Percentiles rank a stretch among this genome's conserved stretches.
phyloP scores from a whole-genome alignment of 2,113 vertebrate species.

The Aepyceros melampus region DNA sequence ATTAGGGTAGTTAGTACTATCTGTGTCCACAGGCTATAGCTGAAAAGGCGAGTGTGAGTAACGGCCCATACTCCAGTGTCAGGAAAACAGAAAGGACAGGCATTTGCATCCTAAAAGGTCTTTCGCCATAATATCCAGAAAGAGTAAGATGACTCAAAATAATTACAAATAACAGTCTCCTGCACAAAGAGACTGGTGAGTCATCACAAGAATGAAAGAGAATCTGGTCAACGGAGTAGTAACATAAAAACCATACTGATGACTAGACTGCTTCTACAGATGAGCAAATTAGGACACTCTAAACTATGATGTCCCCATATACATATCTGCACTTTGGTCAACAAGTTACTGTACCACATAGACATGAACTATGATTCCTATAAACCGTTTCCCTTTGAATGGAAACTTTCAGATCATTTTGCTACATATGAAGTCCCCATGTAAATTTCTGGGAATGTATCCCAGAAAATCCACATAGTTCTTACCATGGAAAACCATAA shows the following conservation, averaged over 20 bases:
- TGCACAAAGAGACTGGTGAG: neutral
- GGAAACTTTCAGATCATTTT: neutral
- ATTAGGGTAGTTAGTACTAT: neutral
- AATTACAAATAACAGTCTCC: neutral
- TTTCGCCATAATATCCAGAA: neutral
- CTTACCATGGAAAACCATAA: neutral
- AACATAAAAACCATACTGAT: neutral
- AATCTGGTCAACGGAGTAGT: neutral
- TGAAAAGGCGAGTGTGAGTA: neutral
- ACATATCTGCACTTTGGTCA: neutral
- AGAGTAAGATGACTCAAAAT: neutral
- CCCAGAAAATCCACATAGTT: neutral
- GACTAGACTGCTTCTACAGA: neutral
- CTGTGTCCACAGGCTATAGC: neutral
- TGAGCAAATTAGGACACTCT: neutral
- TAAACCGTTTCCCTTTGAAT: neutral
- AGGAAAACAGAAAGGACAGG: conserved; percentile 13
- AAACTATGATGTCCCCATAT: neutral
- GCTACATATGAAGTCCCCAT: too few relatives aligned
- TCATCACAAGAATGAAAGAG: neutral
- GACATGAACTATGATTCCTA: neutral
- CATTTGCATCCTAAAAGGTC: neutral
- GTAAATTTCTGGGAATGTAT: neutral
- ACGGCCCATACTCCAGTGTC: neutral
- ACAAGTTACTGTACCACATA: neutral